These are phyloP conservation scores for Trichoplax adhaerens DNA, from an alignment of 37 sponge, comb jelly and placozoan genomes.

Conservation along the genomic window DNA sequence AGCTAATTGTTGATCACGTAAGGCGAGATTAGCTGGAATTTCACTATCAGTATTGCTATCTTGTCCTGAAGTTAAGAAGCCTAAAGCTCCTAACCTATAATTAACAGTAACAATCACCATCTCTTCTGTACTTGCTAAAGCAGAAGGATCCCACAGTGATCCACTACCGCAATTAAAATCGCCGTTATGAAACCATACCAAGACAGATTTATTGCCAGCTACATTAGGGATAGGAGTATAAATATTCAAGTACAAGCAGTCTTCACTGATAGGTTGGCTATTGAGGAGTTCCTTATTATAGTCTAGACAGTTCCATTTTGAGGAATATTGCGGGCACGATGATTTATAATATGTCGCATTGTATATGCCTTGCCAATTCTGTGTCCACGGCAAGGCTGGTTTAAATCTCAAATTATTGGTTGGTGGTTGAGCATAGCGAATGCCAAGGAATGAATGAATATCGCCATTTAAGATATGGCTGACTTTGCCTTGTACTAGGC, in stretches of 20 bases:
- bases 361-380: no score
- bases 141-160: constrained; percentile 11
- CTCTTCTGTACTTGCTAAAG: background rate
- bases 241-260: constrained; percentile 15
- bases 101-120: constrained; percentile 13
- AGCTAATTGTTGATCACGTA: constrained; percentile 8
- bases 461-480: no score
- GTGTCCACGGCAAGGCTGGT: no score
- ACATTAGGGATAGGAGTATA: background rate
- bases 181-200: constrained; percentile 14
- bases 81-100: constrained; percentile 7
- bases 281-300: no score
- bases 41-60: background rate
- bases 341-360: no score
- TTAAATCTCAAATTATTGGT: no score
- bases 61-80: background rate
- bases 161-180: constrained; percentile 17
- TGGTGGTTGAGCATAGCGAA: no score
- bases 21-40: constrained; percentile 6
- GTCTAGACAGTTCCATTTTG: no score
- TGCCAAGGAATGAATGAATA: no score
- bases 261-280: background rate
- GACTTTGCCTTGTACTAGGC: no score
- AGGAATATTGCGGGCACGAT: no score
- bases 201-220: background rate